Conservation (phyloP, 2,113 vertebrate species). For the Fulmarus glacialis region DNA sequence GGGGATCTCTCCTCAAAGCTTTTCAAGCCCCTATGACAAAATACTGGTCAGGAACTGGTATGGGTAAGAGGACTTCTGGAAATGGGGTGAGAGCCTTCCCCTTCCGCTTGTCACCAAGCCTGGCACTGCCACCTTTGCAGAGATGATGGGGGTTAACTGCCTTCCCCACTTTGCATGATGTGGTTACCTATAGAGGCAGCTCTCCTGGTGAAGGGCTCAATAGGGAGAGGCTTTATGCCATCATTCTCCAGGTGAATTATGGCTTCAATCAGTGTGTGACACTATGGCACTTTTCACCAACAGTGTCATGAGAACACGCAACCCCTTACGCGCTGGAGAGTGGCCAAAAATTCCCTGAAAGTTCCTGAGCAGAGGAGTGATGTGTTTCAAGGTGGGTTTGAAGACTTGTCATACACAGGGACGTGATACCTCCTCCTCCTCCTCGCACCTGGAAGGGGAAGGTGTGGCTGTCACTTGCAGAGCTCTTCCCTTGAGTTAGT, state of each 20-base stretch:
- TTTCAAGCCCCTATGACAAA: background rate
- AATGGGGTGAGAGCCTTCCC: background rate
- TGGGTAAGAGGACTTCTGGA: background rate
- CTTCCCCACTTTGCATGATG: fast-evolving
- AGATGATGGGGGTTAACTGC: fast-evolving
- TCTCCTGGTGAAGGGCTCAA: fast-evolving
- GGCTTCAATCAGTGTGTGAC: background rate
- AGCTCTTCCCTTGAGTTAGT: background rate
- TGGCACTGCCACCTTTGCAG: background rate
- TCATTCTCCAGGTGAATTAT: background rate
- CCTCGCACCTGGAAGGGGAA: background rate
- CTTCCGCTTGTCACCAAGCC: fast-evolving
- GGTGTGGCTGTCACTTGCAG: background rate
- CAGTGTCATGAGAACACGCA: fast-evolving
- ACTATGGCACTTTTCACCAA: background rate
- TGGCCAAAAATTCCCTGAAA: background rate
- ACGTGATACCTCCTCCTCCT: background rate
- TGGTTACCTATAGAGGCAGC: background rate
- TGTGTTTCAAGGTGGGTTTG: background rate
- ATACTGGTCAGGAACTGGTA: background rate
- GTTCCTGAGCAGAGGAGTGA: background rate
- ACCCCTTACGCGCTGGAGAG: background rate
- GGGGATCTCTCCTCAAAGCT: background rate
- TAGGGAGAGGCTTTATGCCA: background rate
- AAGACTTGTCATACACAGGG: background rate